A percentile compares a stretch with the other conserved stretches of the same genome.
Evolutionary conservation across 1,140 invertebrate species (phyloP).

Genomic region (Zaprionus capensis): DNA sequence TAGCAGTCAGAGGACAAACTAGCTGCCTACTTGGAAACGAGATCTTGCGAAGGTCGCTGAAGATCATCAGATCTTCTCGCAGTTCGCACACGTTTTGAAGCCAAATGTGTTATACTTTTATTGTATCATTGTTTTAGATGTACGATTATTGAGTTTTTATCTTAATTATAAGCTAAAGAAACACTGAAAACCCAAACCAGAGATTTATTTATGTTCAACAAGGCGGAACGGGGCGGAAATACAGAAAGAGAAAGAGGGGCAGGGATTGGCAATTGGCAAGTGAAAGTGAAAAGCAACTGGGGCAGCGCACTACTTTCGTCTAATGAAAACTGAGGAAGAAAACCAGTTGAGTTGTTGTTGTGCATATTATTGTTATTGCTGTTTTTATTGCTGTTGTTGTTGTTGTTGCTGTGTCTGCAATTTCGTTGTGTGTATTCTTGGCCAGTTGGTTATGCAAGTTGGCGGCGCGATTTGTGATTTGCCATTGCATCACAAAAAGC

Average conservation of each 20-base stretch:
- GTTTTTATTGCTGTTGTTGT: constrained; percentile 18
- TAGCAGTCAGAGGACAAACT: constrained; percentile 75
- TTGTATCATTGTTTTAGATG: constrained; percentile 69
- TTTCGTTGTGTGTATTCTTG: constrained; percentile 65
- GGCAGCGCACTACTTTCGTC: constrained; percentile 37
- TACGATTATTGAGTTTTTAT: constrained; percentile 62
- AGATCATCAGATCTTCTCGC: constrained; percentile 48
- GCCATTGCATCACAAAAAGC: constrained; percentile 66
- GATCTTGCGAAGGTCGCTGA: constrained; percentile 55
- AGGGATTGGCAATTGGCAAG: constrained; percentile 40
- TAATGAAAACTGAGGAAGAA: constrained; percentile 36
- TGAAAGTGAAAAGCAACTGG: constrained; percentile 65
- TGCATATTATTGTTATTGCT: not conserved
- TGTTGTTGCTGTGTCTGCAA: constrained; percentile 18
- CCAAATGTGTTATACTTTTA: constrained; percentile 82
- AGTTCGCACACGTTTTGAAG: constrained; percentile 69
- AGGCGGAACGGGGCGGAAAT: constrained; percentile 16
- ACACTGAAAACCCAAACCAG: constrained; percentile 56
- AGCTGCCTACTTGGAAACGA: constrained; percentile 64
- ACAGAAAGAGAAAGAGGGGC: not conserved
- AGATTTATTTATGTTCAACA: constrained; percentile 18
- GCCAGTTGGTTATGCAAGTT: constrained; percentile 76
- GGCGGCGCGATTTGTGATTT: constrained; percentile 33
- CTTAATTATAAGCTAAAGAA: constrained; percentile 82
- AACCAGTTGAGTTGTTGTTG: constrained; percentile 56